These are phyloP conservation scores for Lomographa bimaculata DNA, from an alignment of 2,888 invertebrate genomes.

Conservation along the genomic window DNA sequence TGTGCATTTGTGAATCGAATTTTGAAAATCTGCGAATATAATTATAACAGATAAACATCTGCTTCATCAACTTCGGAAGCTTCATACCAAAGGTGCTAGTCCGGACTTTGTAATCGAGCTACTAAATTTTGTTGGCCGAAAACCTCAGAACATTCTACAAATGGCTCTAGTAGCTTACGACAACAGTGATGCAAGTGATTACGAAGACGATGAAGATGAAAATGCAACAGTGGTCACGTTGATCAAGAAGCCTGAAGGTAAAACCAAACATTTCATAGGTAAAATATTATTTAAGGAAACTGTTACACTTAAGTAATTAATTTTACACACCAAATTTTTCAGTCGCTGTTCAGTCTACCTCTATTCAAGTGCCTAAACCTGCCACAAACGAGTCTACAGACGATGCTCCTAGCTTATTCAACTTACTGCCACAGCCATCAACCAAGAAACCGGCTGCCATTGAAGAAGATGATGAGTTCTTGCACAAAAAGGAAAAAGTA, in stretches of 20 bases:
- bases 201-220: conserved; percentile 55
- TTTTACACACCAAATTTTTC: too few relatives aligned
- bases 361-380: background rate
- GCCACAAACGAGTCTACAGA: conserved; percentile 13
- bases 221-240: conserved; percentile 42
- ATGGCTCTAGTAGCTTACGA: conserved; percentile 87
- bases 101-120: too few relatives aligned
- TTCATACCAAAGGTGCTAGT: too few relatives aligned
- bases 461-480: conserved; percentile 86
- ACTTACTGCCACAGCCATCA: conserved; percentile 78
- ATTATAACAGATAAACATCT: too few relatives aligned
- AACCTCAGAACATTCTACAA: background rate
- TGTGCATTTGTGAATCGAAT: too few relatives aligned
- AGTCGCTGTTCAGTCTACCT: conserved; percentile 24
- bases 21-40: too few relatives aligned
- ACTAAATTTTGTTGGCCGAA: too few relatives aligned
- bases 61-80: too few relatives aligned
- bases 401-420: conserved; percentile 52
- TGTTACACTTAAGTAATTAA: too few relatives aligned
- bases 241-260: conserved; percentile 45
- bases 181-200: conserved; percentile 77
- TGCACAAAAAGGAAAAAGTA: conserved; percentile 83
- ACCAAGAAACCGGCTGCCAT: conserved; percentile 50
- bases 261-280: too few relatives aligned
- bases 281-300: too few relatives aligned